Evolutionary conservation across 2,113 vertebrate species (phyloP).

Genomic region (Rattus rattus): DNA sequence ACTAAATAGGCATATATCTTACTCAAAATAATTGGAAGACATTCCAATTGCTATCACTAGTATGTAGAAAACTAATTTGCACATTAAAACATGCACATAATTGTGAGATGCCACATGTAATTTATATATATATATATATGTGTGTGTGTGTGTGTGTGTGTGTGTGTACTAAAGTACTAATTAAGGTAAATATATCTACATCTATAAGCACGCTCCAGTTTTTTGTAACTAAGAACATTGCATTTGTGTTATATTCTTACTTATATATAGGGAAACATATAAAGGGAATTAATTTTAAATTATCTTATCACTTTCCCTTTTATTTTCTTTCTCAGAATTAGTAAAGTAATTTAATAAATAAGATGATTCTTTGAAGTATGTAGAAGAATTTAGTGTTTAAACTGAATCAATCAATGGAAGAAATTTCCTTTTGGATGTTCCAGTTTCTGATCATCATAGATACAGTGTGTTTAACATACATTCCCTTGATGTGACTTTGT

Average conservation of each 20-base stretch:
- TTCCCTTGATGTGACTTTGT: background rate
- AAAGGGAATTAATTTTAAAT: background rate
- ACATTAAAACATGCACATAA: background rate
- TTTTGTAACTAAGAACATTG: background rate
- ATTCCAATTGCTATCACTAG: background rate
- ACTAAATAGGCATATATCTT: background rate
- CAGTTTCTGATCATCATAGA: background rate
- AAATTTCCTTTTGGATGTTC: background rate
- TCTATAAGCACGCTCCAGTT: background rate
- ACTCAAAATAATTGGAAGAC: background rate
- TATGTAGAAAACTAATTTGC: background rate
- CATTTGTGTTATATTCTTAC: background rate
- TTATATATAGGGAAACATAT: background rate
- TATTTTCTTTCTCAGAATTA: background rate
- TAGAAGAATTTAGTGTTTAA: background rate
- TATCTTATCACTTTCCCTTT: background rate
- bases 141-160: no score
- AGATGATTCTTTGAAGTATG: background rate
- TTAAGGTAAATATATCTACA: background rate
- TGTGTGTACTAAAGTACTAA: background rate
- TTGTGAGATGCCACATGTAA: background rate
- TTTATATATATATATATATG: no score
- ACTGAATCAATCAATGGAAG: background rate
- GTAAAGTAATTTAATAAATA: background rate
- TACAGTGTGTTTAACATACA: fast-evolving